Conservation (phyloP, 2,113 vertebrate species). For the Alces alces region DNA sequence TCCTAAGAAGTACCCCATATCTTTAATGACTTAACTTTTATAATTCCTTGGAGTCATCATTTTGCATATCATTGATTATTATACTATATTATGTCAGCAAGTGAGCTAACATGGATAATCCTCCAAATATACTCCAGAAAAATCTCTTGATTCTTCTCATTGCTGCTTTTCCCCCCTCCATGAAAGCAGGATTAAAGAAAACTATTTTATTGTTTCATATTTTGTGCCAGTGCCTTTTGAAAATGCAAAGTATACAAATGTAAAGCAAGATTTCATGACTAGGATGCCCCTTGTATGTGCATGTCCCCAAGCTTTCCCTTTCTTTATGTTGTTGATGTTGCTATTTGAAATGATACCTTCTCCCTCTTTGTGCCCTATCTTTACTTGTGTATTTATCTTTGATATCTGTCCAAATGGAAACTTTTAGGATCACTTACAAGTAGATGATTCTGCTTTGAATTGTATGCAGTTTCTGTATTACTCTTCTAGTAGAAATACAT, state of each 20-base stretch:
- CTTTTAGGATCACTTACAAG: not conserved
- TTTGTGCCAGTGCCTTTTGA: not conserved
- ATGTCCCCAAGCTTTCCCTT: not conserved
- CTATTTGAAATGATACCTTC: not conserved
- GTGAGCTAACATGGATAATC: not conserved
- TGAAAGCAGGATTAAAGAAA: not conserved
- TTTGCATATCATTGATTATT: not conserved
- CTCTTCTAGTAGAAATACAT: not conserved
- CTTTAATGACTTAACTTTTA: not conserved
- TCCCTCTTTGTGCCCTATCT: not conserved
- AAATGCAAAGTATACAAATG: not conserved
- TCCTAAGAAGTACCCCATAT: not conserved
- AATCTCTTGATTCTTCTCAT: not conserved
- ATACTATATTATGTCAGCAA: not conserved
- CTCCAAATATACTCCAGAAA: not conserved
- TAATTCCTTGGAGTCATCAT: not conserved
- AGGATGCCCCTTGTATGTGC: not conserved
- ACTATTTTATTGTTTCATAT: not conserved
- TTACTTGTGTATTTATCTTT: not conserved
- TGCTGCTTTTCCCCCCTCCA: not conserved
- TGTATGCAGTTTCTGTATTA: not conserved
- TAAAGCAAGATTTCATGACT: not conserved
- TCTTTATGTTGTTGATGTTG: not conserved
- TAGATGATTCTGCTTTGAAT: not conserved
- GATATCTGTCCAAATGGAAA: not conserved